phyloP scores from a whole-genome alignment of 2,888 invertebrate species.

The Xestoiulus laeticollis region DNA sequence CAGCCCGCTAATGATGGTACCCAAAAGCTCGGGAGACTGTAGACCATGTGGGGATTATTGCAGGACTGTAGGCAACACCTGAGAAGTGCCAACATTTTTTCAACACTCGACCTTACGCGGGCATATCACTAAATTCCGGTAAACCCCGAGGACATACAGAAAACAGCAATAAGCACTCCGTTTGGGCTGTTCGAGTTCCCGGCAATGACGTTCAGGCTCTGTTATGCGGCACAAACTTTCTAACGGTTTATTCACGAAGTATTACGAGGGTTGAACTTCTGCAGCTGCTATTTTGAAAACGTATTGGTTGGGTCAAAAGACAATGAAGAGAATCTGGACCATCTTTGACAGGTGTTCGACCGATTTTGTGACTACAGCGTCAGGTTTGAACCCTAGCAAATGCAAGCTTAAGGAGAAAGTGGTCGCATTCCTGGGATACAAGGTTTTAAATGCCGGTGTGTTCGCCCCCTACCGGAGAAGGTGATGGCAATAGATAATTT shows the following conservation, averaged over 20 bases:
- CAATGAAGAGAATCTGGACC: neutral
- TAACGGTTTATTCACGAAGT: conserved; percentile 54
- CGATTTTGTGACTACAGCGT: neutral
- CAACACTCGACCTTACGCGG: conserved; percentile 54
- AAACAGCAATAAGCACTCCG: conserved; percentile 55
- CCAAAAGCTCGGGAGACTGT: too few relatives aligned
- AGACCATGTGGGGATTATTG: conserved; percentile 55
- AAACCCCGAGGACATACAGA: conserved; percentile 56
- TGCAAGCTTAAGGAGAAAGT: conserved; percentile 38
- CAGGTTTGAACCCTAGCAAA: neutral
- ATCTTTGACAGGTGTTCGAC: neutral
- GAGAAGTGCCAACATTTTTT: conserved; percentile 55
- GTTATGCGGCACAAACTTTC: conserved; percentile 55
- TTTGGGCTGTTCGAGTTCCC: conserved; percentile 56
- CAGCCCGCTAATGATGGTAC: too few relatives aligned
- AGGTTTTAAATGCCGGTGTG: conserved; percentile 50
- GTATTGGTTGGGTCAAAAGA: conserved; percentile 47
- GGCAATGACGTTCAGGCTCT: conserved; percentile 56
- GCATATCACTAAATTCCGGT: conserved; percentile 57
- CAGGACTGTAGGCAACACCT: conserved; percentile 55
- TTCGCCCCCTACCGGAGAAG: conserved; percentile 45
- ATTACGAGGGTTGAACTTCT: conserved; percentile 41
- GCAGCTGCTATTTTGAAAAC: conserved; percentile 50
- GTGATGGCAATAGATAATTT: conserved; percentile 52
- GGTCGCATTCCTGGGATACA: conserved; percentile 57